Base-by-base conservation (phyloP, 2,113 vertebrate genomes). In the Bothrops jararaca region DNA sequence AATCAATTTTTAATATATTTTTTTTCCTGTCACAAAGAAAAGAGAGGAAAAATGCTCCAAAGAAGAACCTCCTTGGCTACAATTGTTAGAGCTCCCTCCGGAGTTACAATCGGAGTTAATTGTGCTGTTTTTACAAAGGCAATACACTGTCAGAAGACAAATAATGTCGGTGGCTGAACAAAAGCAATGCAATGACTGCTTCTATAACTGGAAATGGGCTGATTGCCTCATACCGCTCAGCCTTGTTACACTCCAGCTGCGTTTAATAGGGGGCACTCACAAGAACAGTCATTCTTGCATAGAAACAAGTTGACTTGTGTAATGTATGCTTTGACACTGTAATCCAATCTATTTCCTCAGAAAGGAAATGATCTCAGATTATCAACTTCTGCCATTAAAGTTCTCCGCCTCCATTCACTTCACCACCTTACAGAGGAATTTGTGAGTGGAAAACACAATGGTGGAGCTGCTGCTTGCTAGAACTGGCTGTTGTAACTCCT, bases 231-330 rank as follows among this genome's bases (percentile, higher is more conserved):
- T 92, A 15, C 57, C 90, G 90, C 92, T 34, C 93, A 90, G 69
- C 23, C 91, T 94, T 91, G 74, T 94, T 92, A 93, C 90, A 90
- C 58, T 94, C 54, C 89, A 94, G 29, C 88, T 92, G n/a, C 8
- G 4, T 89, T 91, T 93, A 95, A 95, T 52, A 93, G 91, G 6
- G 57, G 12, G 5, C 90, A 57, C 39, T 57, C 60, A 86, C 45
- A 85, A 94, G 24, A 92, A 90, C 39, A 93, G 45, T 89, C 85
- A 94, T 91, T 96, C 54, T 95, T 58, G 90, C 93, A 93, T 89
- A 39, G 89, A 93, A 94, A 95, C 50, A 89, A 90, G 57, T 92
- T 95, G 89, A 94, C 48, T 93, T 60, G 90, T 86, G 74, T 92
- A 86, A 34, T 93, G 57, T 91, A 86, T 92, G 56, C 85, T 92